phyloP scores from a whole-genome alignment of 2,797 vertebrate genomes.

The Huso huso region DNA sequence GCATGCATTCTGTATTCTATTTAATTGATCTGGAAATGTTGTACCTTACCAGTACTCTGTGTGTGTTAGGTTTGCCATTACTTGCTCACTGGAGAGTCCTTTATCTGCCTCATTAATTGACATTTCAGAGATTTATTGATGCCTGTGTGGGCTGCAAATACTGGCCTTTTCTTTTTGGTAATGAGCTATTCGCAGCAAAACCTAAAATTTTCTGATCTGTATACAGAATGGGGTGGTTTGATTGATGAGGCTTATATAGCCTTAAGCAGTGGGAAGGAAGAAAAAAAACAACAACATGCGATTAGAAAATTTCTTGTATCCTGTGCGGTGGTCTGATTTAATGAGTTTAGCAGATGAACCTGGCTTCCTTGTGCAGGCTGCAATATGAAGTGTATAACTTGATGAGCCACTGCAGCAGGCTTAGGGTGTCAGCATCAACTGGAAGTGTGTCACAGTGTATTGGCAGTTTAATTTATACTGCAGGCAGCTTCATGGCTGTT shows the following conservation, averaged over 20 bases:
- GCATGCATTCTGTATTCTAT: too few species aligned
- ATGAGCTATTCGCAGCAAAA: constrained; percentile 3
- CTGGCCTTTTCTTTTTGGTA: not conserved
- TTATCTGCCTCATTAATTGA: not conserved
- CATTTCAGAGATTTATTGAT: not conserved
- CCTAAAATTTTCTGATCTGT: not conserved
- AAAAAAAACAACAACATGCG: not conserved
- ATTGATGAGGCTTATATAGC: constrained; percentile 5
- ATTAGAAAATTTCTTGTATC: not conserved
- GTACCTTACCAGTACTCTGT: too few species aligned
- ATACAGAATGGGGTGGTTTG: not conserved
- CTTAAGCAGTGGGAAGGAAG: not conserved
- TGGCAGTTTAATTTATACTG: not conserved
- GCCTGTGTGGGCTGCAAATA: not conserved
- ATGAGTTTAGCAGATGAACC: not conserved
- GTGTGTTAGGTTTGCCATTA: not conserved
- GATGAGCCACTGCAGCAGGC: not conserved
- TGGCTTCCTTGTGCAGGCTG: not conserved
- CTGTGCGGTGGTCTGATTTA: constrained; percentile 1
- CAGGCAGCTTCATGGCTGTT: too few species aligned
- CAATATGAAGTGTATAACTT: not conserved
- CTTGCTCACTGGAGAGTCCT: not conserved
- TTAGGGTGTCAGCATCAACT: not conserved
- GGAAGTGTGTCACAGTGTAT: not conserved
- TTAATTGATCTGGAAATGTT: too few species aligned